Evolutionary conservation across 2,113 vertebrate species (phyloP).

Genomic region (Istiophorus platypterus): DNA sequence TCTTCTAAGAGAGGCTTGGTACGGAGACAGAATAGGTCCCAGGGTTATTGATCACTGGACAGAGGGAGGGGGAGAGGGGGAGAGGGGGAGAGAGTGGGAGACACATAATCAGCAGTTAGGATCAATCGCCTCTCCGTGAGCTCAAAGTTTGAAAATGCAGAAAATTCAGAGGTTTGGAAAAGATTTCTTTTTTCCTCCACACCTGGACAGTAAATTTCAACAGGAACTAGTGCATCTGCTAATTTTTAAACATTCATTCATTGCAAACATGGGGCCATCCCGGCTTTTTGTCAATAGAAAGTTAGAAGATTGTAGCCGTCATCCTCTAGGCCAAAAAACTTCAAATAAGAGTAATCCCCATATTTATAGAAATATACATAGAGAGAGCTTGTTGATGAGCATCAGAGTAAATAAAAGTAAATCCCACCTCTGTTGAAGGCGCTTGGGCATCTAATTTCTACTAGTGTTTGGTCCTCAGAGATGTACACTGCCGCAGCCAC

Average conservation of each 20-base stretch:
- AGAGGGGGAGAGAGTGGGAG: conserved; percentile 11
- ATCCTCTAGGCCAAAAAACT: background rate
- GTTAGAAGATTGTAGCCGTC: background rate
- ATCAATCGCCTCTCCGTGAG: conserved; percentile 60
- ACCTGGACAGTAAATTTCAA: background rate
- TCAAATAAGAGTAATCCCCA: background rate
- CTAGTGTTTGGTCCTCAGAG: background rate
- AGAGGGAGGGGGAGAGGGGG: conserved; percentile 16
- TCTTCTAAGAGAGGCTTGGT: conserved; percentile 48
- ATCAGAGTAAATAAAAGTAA: background rate
- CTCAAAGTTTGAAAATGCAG: conserved; percentile 50
- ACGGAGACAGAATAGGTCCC: conserved; percentile 44
- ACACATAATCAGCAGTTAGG: conserved; percentile 55
- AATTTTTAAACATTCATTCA: background rate
- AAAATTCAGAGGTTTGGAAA: background rate
- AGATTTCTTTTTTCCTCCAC: conserved; percentile 20
- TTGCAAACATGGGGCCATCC: background rate
- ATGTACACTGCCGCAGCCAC: background rate
- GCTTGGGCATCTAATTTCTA: background rate
- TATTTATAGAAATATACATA: no score
- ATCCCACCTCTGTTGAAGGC: background rate
- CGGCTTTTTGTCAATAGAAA: background rate
- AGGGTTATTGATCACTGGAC: conserved; percentile 68
- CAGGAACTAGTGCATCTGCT: background rate
- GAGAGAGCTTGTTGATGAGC: conserved; percentile 1